Evolutionary conservation across 35 echinoderm and acorn worm genomes (phyloP).

Genomic region (Heliocidaris erythrogramma): DNA sequence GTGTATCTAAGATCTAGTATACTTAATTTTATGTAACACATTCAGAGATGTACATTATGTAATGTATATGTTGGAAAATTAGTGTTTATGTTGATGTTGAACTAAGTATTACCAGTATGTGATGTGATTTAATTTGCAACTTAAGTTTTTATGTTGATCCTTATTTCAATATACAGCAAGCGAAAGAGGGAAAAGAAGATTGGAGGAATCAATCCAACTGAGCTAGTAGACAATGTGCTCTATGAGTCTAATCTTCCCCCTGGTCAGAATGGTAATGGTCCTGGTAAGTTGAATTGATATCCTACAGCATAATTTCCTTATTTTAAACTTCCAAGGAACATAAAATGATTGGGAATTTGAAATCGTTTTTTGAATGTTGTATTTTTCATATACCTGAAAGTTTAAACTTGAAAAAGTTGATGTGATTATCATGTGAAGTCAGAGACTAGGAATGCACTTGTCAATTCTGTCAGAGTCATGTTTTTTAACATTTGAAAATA

Average conservation of each 20-base stretch:
- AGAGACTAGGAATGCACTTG: too few relatives aligned
- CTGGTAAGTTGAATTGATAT: not conserved
- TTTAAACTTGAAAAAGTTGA: not conserved
- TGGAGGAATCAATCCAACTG: not conserved
- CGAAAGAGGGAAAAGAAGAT: not conserved
- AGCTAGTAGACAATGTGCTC: constrained; percentile 21
- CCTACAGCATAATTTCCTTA: not conserved
- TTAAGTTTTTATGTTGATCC: not conserved
- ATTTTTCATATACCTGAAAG: not conserved
- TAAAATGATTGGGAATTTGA: not conserved
- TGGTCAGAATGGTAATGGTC: not conserved
- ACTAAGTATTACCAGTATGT: not conserved
- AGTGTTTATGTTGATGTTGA: not conserved
- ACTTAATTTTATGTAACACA: not conserved
- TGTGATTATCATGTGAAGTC: not conserved
- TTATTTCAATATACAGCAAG: not conserved
- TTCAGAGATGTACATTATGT: not conserved
- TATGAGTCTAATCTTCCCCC: not conserved
- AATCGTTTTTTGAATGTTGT: not conserved
- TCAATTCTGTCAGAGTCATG: too few relatives aligned
- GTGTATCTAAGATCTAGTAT: not conserved
- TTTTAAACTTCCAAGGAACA: not conserved
- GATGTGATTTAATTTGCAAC: not conserved
- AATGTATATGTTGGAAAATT: not conserved
- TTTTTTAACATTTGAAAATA: too few relatives aligned